Percentiles rank a stretch among this genome's conserved stretches.
Evolutionary conservation across 2,888 invertebrate genomes (phyloP).

Genomic region (Omphaloscelis lunosa): DNA sequence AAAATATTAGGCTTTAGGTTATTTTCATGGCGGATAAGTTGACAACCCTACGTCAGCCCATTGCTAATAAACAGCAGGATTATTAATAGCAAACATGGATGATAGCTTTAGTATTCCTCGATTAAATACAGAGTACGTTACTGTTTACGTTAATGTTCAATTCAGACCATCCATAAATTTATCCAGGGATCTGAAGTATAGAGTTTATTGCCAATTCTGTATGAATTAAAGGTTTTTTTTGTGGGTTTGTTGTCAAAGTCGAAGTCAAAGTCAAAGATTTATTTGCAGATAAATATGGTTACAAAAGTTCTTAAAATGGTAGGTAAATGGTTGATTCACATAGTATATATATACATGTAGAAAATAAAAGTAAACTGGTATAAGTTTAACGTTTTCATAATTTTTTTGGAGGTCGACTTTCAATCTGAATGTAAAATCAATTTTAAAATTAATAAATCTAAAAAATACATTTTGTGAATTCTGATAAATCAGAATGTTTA

Average conservation of each 20-base stretch:
- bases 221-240: not conserved
- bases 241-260: not conserved
- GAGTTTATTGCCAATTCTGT: slow-evolving; percentile 9
- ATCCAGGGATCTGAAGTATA: not conserved
- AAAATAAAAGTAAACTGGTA: not conserved
- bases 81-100: slow-evolving; percentile 10
- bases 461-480: not conserved
- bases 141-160: not conserved
- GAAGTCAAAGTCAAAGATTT: no score
- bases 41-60: not conserved
- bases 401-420: not conserved
- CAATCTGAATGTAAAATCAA: not conserved
- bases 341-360: no score
- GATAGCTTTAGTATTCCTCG: slow-evolving; percentile 4
- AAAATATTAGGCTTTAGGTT: not conserved
- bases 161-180: slow-evolving; percentile 5
- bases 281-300: no score
- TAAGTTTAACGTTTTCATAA: not conserved
- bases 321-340: not conserved
- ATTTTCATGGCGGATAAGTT: not conserved
- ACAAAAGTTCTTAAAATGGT: no score
- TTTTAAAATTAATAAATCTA: not conserved
- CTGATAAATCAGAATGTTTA: not conserved
- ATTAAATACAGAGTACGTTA: not conserved
- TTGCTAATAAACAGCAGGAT: not conserved